Evolutionary conservation across 2,888 invertebrate species (phyloP).

Genomic region (Ctenicera cuprea): DNA sequence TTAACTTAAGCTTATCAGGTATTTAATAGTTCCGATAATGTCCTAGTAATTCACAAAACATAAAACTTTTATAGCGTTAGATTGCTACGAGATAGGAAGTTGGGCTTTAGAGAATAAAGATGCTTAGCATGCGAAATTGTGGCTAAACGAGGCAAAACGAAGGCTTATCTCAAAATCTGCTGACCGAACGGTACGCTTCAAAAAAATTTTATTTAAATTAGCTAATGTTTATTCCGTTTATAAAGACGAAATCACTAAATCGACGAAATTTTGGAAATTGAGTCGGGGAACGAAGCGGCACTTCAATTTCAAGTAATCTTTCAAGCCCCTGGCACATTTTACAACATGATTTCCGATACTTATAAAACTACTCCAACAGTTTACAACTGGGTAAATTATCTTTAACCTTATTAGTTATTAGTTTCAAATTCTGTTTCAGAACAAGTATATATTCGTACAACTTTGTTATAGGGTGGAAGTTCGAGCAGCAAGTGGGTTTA

Average conservation of each 20-base stretch:
- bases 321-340: not conserved
- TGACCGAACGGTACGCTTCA: not conserved
- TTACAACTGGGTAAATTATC: not conserved
- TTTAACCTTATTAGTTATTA: not conserved
- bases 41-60: not conserved
- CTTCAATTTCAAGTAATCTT: constrained; percentile 3
- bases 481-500: not conserved
- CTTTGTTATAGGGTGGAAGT: constrained; percentile 4
- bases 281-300: not conserved
- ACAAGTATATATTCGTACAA: not conserved
- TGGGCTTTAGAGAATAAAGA: constrained; percentile 30
- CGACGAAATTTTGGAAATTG: constrained; percentile 13
- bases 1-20: constrained; percentile 24
- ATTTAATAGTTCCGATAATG: not conserved
- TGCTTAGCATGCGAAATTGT: constrained; percentile 34
- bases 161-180: constrained; percentile 6
- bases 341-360: not conserved
- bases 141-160: constrained; percentile 32
- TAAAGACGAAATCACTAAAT: not conserved
- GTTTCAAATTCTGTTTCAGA: not conserved
- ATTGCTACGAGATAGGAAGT: constrained; percentile 34
- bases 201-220: constrained; percentile 23
- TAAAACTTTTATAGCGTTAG: constrained; percentile 7
- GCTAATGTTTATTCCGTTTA: constrained; percentile 23
- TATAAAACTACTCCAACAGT: not conserved